These are phyloP conservation scores for Catharus bicknelli DNA, from an alignment of 2,113 vertebrate genomes.

Conservation along the genomic window DNA sequence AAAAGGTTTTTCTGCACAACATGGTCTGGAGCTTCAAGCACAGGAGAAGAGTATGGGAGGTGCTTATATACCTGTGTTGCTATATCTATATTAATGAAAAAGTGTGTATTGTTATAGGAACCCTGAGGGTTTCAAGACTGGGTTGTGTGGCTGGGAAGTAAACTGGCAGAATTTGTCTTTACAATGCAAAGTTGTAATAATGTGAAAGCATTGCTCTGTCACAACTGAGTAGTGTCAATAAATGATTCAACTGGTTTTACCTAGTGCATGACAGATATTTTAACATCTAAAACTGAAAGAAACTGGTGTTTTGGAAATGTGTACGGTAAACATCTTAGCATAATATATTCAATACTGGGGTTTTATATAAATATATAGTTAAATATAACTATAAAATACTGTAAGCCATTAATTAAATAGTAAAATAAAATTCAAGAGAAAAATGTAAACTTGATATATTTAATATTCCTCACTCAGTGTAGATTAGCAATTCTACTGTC, in stretches of 20 bases:
- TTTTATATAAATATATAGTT: not conserved
- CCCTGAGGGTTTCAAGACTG: not conserved
- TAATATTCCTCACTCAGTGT: not conserved
- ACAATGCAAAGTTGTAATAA: not conserved
- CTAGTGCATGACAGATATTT: not conserved
- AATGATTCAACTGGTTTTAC: not conserved
- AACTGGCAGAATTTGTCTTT: not conserved
- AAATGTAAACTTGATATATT: not conserved
- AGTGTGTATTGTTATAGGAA: not conserved
- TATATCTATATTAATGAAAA: not conserved
- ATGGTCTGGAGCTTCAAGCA: not conserved
- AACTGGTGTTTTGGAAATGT: not conserved
- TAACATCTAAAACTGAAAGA: not conserved
- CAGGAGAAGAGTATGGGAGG: not conserved
- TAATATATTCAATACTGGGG: not conserved
- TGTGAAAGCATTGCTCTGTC: not conserved
- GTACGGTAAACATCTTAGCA: not conserved
- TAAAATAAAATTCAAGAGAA: not conserved
- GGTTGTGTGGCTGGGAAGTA: not conserved
- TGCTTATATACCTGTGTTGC: not conserved
- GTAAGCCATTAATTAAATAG: not conserved
- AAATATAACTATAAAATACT: not conserved
- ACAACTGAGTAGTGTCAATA: not conserved
- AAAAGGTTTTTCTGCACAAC: not conserved
- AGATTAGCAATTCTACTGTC: not conserved